These are phyloP conservation scores for Stenopsyche tienmushanensis DNA, from an alignment of 1,140 invertebrate genomes.

Conservation along the genomic window DNA sequence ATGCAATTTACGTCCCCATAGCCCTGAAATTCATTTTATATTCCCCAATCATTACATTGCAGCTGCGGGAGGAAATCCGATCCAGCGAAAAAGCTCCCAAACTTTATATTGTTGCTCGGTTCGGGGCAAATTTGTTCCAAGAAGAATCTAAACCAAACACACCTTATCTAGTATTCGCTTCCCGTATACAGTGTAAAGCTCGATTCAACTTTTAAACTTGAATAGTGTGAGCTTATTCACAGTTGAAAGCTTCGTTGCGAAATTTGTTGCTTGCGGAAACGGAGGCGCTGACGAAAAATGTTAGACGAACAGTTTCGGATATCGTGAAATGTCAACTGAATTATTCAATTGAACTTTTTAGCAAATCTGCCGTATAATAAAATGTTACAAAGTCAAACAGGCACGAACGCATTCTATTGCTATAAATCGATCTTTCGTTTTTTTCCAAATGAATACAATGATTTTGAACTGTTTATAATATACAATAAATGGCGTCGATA, in stretches of 20 bases:
- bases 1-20: constrained; percentile 31
- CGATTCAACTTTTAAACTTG: constrained; percentile 9
- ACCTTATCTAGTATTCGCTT: constrained; percentile 12
- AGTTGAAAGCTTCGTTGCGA: constrained; percentile 1
- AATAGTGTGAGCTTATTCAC: constrained; percentile 12
- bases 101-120: background rate
- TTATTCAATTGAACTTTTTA: too few relatives aligned
- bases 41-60: background rate
- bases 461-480: too few relatives aligned
- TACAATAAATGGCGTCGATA: too few relatives aligned
- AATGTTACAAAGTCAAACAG: too few relatives aligned
- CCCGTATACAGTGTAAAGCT: background rate
- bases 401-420: too few relatives aligned
- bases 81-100: background rate
- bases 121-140: too few relatives aligned
- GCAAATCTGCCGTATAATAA: too few relatives aligned
- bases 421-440: too few relatives aligned
- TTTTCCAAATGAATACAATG: too few relatives aligned
- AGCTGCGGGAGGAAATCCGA: background rate
- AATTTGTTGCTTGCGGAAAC: constrained; percentile 9
- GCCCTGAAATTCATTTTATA: constrained; percentile 3
- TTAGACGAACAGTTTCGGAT: constrained; percentile 34
- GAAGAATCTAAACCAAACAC: background rate
- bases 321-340: constrained; percentile 39
- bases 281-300: constrained; percentile 9